A percentile compares a stretch with the other conserved stretches of the same genome.
phyloP scores from a whole-genome alignment of 2,797 vertebrate species.

The Pampus argenteus region DNA sequence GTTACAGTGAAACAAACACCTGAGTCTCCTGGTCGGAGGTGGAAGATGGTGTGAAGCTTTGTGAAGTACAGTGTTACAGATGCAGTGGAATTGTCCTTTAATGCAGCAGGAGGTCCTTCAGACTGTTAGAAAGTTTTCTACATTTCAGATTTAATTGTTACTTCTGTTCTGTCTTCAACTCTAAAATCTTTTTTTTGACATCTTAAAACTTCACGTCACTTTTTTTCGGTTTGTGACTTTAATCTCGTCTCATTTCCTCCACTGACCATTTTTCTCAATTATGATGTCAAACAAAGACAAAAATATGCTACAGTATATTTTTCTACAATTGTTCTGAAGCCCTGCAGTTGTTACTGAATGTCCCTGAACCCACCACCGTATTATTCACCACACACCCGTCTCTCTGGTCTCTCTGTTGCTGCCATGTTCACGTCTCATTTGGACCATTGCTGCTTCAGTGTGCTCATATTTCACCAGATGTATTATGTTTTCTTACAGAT shows the following conservation, averaged over 20 bases:
- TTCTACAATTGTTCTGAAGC: constrained; percentile 23
- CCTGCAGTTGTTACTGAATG: neutral
- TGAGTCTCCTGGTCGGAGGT: neutral
- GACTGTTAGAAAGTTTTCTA: neutral
- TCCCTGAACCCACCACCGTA: constrained; percentile 33
- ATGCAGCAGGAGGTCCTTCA: neutral
- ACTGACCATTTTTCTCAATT: neutral
- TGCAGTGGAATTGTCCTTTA: neutral
- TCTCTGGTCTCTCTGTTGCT: neutral
- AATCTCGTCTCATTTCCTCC: neutral
- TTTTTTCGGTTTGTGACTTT: neutral
- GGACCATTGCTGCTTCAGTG: too few species aligned
- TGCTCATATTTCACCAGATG: neutral
- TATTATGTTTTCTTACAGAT: too few species aligned
- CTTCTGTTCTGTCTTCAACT: neutral
- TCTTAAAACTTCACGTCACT: too few species aligned
- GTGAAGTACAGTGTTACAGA: constrained; percentile 19
- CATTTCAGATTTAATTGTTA: neutral
- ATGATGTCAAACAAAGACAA: constrained; percentile 28
- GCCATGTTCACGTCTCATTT: constrained; percentile 2
- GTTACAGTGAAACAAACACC: constrained; percentile 7
- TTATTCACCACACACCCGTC: neutral
- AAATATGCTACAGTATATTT: constrained; percentile 30
- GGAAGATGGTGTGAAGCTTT: constrained; percentile 17
- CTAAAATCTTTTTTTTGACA: neutral